Evolutionary conservation across 2,797 vertebrate species (phyloP).

Genomic region (Arrhamphus sclerolepis): DNA sequence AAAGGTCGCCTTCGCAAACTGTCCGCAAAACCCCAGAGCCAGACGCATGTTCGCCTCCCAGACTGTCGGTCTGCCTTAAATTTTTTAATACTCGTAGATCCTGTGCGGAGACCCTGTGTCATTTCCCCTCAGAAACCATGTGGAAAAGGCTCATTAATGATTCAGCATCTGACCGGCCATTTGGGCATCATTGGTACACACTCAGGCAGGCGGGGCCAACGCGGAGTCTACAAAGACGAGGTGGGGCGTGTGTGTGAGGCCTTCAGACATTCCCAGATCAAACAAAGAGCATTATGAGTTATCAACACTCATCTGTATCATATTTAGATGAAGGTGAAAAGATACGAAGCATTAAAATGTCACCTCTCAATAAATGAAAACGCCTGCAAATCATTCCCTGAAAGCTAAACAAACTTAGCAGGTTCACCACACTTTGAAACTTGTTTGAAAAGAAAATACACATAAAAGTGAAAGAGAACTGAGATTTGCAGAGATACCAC

Average conservation of each 20-base stretch:
- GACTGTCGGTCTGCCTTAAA: slow-evolving; percentile 52
- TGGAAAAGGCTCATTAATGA: slow-evolving; percentile 77
- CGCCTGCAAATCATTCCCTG: not conserved
- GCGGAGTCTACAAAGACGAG: slow-evolving; percentile 34
- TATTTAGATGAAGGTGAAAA: too few species aligned
- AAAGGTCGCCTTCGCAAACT: slow-evolving; percentile 59
- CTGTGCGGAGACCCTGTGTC: slow-evolving; percentile 50
- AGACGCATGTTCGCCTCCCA: slow-evolving; percentile 70
- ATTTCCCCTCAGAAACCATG: slow-evolving; percentile 67
- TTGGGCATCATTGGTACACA: slow-evolving; percentile 45
- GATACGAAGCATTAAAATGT: not conserved
- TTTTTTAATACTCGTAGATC: slow-evolving; percentile 48
- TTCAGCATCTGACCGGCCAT: slow-evolving; percentile 69
- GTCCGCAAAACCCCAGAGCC: slow-evolving; percentile 61
- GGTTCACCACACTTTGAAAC: slow-evolving; percentile 2
- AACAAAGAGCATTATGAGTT: not conserved
- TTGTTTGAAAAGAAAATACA: not conserved
- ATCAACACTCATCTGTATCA: not conserved
- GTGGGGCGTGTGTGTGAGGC: slow-evolving; percentile 3
- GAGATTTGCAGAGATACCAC: too few species aligned
- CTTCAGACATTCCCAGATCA: slow-evolving; percentile 4
- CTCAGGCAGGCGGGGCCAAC: slow-evolving; percentile 49
- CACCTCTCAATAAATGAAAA: not conserved
- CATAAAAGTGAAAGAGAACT: too few species aligned
- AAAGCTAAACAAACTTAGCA: not conserved